Percentiles rank a stretch among this genome's conserved stretches.
Evolutionary conservation across 2,888 invertebrate species (phyloP).

Genomic region (Synanthedon tipuliformis): DNA sequence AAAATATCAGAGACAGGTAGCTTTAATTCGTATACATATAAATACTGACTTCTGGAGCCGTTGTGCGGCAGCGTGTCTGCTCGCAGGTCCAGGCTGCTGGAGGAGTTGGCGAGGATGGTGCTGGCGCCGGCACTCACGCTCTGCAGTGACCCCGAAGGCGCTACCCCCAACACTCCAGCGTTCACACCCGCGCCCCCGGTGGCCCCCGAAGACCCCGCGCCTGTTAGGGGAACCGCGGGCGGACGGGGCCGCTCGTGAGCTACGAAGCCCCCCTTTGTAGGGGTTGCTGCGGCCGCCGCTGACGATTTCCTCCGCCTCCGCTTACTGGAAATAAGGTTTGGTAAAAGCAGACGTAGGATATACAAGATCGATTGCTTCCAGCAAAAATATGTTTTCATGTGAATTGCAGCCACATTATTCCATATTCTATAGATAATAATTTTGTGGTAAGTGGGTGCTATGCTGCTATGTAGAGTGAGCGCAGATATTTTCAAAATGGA

Average conservation of each 20-base stretch:
- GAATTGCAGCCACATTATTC: too few relatives aligned
- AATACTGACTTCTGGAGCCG: constrained; percentile 11
- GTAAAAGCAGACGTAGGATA: too few relatives aligned
- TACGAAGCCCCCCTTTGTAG: constrained; percentile 15
- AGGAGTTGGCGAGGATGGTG: constrained; percentile 70
- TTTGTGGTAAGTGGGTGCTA: too few relatives aligned
- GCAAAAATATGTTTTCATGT: too few relatives aligned
- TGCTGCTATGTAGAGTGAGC: too few relatives aligned
- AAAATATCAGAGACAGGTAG: background rate
- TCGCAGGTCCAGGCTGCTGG: constrained; percentile 44
- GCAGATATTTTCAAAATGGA: too few relatives aligned
- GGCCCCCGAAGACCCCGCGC: background rate
- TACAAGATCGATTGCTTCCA: too few relatives aligned
- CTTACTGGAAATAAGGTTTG: constrained; percentile 4
- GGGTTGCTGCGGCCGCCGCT: constrained; percentile 13
- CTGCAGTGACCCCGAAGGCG: constrained; percentile 54
- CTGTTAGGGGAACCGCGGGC: constrained; percentile 2
- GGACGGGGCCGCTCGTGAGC: constrained; percentile 22
- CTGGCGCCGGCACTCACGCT: constrained; percentile 71
- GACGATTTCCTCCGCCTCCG: constrained; percentile 32
- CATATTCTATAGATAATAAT: too few relatives aligned
- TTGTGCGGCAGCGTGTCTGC: constrained; percentile 13
- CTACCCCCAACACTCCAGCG: background rate
- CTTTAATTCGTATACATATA: background rate
- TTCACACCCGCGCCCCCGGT: constrained; percentile 2